Evolutionary conservation across 2,113 vertebrate species (phyloP).

Genomic region (Macquaria australasica): DNA sequence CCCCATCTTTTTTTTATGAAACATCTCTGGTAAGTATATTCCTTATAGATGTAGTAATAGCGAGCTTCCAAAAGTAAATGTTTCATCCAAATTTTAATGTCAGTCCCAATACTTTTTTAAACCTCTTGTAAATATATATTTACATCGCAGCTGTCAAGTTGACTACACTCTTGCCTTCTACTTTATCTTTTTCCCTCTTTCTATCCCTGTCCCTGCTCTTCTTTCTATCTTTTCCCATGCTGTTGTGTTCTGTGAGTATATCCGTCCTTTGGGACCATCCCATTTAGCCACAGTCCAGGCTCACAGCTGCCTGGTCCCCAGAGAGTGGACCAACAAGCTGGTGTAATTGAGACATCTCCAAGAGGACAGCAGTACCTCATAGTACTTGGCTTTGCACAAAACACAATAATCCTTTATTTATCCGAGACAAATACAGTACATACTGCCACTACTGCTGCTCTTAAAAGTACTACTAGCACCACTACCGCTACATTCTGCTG

Average conservation of each 20-base stretch:
- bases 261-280: conserved; percentile 59
- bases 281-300: conserved; percentile 65
- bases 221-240: conserved; percentile 37
- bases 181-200: background rate
- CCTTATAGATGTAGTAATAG: background rate
- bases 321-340: conserved; percentile 53
- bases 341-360: conserved; percentile 65
- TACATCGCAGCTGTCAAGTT: conserved; percentile 3
- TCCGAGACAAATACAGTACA: background rate
- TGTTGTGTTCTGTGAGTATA: conserved; percentile 42
- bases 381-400: background rate
- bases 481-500: background rate
- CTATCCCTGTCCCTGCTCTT: background rate
- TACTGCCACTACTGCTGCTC: background rate
- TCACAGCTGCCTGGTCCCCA: conserved; percentile 63
- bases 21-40: background rate
- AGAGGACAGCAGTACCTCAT: conserved; percentile 33
- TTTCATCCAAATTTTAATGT: background rate
- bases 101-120: background rate
- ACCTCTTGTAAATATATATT: background rate
- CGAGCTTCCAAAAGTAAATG: background rate
- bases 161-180: background rate
- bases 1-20: conserved; percentile 5
- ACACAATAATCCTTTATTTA: conserved; percentile 14
- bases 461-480: background rate